Conservation (phyloP, 2,888 invertebrate genomes). For the Marronus borbonicus region DNA sequence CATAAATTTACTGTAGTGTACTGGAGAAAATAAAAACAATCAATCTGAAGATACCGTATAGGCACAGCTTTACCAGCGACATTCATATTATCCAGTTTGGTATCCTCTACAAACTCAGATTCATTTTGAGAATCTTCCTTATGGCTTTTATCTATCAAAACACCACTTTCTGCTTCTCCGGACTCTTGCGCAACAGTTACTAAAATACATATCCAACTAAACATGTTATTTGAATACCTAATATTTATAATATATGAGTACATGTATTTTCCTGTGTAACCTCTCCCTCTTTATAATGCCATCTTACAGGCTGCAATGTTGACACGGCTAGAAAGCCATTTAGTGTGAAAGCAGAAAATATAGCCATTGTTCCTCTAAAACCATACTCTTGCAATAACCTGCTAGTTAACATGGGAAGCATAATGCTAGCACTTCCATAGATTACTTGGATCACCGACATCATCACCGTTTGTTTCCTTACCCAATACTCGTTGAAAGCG, state of each 20-base stretch:
- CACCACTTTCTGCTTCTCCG: neutral
- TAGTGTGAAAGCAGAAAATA: slow-evolving; percentile 79
- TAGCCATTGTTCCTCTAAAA: slow-evolving; percentile 79
- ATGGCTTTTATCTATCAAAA: too few relatives aligned
- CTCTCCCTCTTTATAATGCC: slow-evolving; percentile 74
- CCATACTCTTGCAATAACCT: slow-evolving; percentile 77
- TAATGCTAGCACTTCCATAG: slow-evolving; percentile 79
- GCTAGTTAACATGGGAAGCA: slow-evolving; percentile 79
- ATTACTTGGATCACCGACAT: slow-evolving; percentile 83
- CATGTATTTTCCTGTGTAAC: neutral
- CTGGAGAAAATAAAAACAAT: too few relatives aligned
- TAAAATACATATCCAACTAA: neutral
- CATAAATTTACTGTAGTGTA: neutral
- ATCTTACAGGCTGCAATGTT: slow-evolving; percentile 82
- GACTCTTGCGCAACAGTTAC: neutral
- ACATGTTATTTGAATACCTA: neutral
- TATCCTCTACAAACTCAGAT: too few relatives aligned
- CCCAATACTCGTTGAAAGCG: slow-evolving; percentile 83
- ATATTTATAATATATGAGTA: neutral
- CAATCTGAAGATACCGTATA: too few relatives aligned
- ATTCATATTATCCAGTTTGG: too few relatives aligned
- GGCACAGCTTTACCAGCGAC: too few relatives aligned
- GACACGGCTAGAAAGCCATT: slow-evolving; percentile 80
- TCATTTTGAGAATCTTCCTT: too few relatives aligned
- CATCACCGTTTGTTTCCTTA: slow-evolving; percentile 79